Conservation (phyloP, 2,888 invertebrate species). For the Caenorhabditis auriculariae region DNA sequence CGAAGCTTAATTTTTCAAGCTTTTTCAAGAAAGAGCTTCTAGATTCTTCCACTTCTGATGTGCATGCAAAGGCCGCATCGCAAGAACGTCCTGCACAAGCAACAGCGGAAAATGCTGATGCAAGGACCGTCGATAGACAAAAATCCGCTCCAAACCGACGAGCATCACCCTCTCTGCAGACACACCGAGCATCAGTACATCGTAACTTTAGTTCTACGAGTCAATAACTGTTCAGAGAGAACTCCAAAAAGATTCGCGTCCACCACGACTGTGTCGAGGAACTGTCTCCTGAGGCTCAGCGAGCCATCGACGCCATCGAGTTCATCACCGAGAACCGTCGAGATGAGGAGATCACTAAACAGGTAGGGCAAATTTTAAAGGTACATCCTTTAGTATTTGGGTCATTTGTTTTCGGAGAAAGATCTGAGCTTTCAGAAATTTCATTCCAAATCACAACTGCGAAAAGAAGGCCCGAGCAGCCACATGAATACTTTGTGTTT, state of each 20-base stretch:
- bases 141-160: conserved; percentile 22
- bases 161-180: conserved; percentile 43
- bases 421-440: background rate
- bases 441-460: background rate
- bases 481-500: too few relatives aligned
- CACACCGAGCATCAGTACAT: conserved; percentile 17
- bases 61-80: conserved; percentile 85
- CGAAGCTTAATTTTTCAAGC: too few relatives aligned
- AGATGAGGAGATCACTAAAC: conserved; percentile 58
- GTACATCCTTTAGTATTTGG: too few relatives aligned
- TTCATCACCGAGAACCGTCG: conserved; percentile 62
- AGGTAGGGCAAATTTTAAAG: conserved; percentile 46
- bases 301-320: conserved; percentile 60
- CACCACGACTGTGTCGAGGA: conserved; percentile 28
- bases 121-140: conserved; percentile 23
- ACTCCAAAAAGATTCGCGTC: conserved; percentile 31
- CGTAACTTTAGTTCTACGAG: background rate
- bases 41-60: conserved; percentile 83
- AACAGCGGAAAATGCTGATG: conserved; percentile 22
- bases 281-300: conserved; percentile 37
- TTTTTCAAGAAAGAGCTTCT: conserved; percentile 5
- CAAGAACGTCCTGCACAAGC: conserved; percentile 27
- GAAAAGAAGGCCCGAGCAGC: too few relatives aligned
- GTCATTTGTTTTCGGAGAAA: background rate
- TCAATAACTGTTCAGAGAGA: conserved; percentile 21